phyloP scores from a whole-genome alignment of 2,797 vertebrate genomes.

The Galagoides demidoff region DNA sequence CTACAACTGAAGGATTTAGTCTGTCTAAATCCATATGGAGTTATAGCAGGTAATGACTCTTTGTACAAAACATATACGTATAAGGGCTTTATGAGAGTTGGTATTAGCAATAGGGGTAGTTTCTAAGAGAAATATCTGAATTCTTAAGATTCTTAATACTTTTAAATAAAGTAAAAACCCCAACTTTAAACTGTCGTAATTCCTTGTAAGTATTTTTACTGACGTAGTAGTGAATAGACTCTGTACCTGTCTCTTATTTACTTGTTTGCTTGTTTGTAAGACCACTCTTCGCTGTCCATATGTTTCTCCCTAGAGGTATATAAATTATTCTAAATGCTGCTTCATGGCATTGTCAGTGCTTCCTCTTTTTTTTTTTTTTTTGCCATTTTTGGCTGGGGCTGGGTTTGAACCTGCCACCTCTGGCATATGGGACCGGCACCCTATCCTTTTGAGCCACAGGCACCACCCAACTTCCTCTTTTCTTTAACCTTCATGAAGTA shows the following conservation, averaged over 20 bases:
- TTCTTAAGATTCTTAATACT: slow-evolving; percentile 28
- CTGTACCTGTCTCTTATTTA: not conserved
- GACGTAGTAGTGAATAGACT: not conserved
- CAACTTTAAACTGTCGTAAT: slow-evolving; percentile 12
- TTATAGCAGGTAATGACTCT: slow-evolving; percentile 10
- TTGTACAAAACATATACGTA: not conserved
- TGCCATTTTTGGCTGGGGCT: no score
- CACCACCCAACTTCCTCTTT: not conserved
- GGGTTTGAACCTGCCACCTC: no score
- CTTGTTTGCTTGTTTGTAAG: not conserved
- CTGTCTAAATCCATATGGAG: not conserved
- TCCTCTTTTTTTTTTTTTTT: not conserved
- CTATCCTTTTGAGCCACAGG: no score
- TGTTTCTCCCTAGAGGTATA: not conserved
- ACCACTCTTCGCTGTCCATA: not conserved
- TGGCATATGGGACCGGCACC: no score
- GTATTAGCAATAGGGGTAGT: slow-evolving; percentile 1
- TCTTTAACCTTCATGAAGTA: not conserved
- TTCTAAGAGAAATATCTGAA: not conserved
- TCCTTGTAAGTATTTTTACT: slow-evolving; percentile 37
- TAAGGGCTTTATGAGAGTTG: not conserved
- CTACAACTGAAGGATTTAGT: slow-evolving; percentile 5
- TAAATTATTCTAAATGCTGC: not conserved
- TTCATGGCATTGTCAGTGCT: not conserved
- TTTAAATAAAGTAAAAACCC: slow-evolving; percentile 12